phyloP scores from a whole-genome alignment of 2,888 invertebrate species.

The Oscheius myriophilus region DNA sequence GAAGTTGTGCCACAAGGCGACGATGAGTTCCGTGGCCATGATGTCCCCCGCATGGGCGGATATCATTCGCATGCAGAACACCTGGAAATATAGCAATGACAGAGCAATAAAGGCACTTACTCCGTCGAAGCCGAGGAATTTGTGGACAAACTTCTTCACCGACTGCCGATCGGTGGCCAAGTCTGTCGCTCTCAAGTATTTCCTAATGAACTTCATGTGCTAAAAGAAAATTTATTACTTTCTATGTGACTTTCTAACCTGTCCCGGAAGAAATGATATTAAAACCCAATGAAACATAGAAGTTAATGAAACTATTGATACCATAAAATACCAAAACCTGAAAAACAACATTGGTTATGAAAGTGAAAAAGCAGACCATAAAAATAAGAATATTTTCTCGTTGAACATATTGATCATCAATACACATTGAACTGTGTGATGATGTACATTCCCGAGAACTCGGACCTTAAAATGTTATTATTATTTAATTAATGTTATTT shows the following conservation, averaged over 20 bases:
- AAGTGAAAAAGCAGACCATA: constrained; percentile 50
- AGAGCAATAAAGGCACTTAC: constrained; percentile 31
- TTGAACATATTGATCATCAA: constrained; percentile 70
- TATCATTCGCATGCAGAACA: constrained; percentile 71
- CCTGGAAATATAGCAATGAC: constrained; percentile 38
- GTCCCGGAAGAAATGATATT: constrained; percentile 70
- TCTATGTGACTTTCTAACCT: constrained; percentile 42
- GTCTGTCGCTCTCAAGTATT: constrained; percentile 70
- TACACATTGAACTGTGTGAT: constrained; percentile 71
- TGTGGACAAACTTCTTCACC: constrained; percentile 71
- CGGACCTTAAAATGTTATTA: constrained; percentile 68
- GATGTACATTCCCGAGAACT: constrained; percentile 72
- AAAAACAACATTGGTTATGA: neutral
- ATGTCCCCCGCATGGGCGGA: constrained; percentile 71
- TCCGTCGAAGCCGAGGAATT: constrained; percentile 70
- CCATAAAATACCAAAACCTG: constrained; percentile 71
- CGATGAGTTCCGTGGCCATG: constrained; percentile 70
- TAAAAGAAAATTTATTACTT: constrained; percentile 40
- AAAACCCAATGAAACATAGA: constrained; percentile 71
- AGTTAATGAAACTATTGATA: constrained; percentile 68
- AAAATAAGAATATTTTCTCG: constrained; percentile 69
- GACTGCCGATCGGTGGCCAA: constrained; percentile 71
- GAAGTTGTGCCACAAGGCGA: constrained; percentile 70
- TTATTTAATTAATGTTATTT: neutral
- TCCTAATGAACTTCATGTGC: constrained; percentile 71